Evolutionary conservation across 64 coral and sea anemone genomes (phyloP), one percentile per base, ranked within the genome.

Genomic region (Porites lutea): DNA sequence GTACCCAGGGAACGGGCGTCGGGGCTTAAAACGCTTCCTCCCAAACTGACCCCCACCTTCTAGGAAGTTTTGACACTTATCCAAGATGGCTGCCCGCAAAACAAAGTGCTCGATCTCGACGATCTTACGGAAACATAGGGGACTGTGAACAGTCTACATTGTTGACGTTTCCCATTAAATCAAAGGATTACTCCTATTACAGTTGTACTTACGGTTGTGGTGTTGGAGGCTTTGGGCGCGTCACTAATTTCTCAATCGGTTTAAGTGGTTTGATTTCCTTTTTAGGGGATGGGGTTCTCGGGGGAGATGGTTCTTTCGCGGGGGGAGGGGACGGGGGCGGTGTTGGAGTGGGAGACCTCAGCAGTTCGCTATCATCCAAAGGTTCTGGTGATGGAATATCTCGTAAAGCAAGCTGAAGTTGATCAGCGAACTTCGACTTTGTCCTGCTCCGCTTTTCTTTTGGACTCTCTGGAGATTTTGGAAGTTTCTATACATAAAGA

Each of bases 161-260:
- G 27, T 37, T 37, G 27, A 37, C 0, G 1, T 1, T 37, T 37
- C 1, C 27, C 27, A 37, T 37, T 37, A 4, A 57, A 12, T 57
- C 54, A 9, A 57, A 9, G 54, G 3, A 9, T 12, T 57, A 57
- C 12, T 37, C 27, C 1, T 2, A 57, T 57, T 57, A 43, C 18
- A 77, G 43, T 78, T n/a, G 59, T 37, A 90, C 91, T 92, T 87
- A 92, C 91, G 91, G 91, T 63, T 83, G 45, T 86, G 93, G 79
- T 14, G 71, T 89, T 13, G 78, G 87, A 3, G 88, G 64, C 11
- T 90, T 90, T 2, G 93, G 93, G 78, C 79, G 76, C 22, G 79
- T 64, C 53, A 92, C 45, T 48, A 92, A 59, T 55, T 92, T 92
- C 91, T 92, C 91, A 64, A 92, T 79, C 14, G 82, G 71, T 12